Evolutionary conservation across 2,888 invertebrate genomes (phyloP).

Genomic region (Acleris laterana): DNA sequence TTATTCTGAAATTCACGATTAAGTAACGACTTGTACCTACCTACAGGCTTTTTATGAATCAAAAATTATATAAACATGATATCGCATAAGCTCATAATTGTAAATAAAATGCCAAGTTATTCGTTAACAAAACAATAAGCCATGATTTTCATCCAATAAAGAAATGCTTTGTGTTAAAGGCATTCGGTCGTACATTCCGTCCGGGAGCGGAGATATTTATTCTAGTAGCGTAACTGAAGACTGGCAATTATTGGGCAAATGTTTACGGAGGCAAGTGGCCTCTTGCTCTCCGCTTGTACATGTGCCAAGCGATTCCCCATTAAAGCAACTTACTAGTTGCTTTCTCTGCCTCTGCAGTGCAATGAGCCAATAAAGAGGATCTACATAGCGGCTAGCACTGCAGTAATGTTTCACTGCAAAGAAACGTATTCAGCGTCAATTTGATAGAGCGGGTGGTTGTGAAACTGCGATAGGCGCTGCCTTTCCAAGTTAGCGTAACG

Average conservation of each 20-base stretch:
- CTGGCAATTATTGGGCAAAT: constrained; percentile 81
- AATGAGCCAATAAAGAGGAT: constrained; percentile 64
- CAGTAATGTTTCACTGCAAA: constrained; percentile 40
- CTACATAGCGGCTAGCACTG: constrained; percentile 45
- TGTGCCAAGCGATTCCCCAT: constrained; percentile 70
- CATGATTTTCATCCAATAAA: constrained; percentile 74
- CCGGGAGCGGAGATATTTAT: constrained; percentile 71
- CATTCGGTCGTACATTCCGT: constrained; percentile 62
- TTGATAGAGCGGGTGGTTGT: constrained; percentile 11
- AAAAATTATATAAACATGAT: constrained; percentile 26
- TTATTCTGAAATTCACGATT: constrained; percentile 13
- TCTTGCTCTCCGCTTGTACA: constrained; percentile 61
- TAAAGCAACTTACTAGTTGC: constrained; percentile 70
- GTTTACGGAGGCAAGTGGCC: constrained; percentile 74
- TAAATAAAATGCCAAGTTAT: constrained; percentile 54
- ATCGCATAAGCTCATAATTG: constrained; percentile 28
- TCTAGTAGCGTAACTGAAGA: constrained; percentile 73
- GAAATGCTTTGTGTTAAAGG: constrained; percentile 73
- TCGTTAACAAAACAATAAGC: constrained; percentile 72
- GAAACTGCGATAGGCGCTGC: constrained; percentile 8
- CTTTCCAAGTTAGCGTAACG: constrained; percentile 11
- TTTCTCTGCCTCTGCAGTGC: constrained; percentile 55
- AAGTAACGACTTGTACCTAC: constrained; percentile 7
- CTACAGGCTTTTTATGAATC: constrained; percentile 14
- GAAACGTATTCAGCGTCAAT: constrained; percentile 18